Percentiles rank a stretch among this genome's conserved stretches.
These are phyloP conservation scores for Mongoloraphidia duomilia DNA, from an alignment of 2,888 invertebrate genomes.

Conservation along the genomic window DNA sequence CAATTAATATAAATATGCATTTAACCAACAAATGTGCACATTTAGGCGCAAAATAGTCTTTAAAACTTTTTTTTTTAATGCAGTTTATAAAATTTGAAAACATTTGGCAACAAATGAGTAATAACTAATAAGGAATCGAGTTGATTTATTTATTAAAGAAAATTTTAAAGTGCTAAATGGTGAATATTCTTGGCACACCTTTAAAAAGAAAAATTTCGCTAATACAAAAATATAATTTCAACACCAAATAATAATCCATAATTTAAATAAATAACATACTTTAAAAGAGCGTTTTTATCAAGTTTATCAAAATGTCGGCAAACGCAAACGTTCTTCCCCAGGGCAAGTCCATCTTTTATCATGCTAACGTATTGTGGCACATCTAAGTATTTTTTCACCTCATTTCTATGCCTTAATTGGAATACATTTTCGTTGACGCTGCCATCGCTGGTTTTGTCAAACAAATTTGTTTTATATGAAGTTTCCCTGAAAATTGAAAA, in stretches of 20 bases:
- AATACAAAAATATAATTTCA: too few species aligned
- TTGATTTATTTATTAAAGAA: too few species aligned
- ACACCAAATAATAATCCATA: not conserved
- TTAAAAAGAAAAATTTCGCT: too few species aligned
- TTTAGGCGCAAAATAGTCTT: too few species aligned
- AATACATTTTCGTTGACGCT: conserved; percentile 31
- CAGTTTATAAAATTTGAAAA: too few species aligned
- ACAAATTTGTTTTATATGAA: conserved; percentile 42
- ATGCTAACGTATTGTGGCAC: conserved; percentile 66
- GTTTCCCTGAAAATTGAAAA: conserved; percentile 34
- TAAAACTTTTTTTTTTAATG: too few species aligned
- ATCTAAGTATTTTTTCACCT: conserved; percentile 30
- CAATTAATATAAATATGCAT: too few species aligned
- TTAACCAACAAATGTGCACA: too few species aligned
- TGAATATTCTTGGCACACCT: too few species aligned
- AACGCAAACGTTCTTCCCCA: conserved; percentile 89
- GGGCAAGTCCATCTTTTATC: conserved; percentile 73
- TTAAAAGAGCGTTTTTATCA: conserved; percentile 61
- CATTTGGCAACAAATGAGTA: too few species aligned
- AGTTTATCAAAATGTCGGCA: conserved; percentile 81
- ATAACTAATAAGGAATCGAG: too few species aligned
- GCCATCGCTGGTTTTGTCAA: conserved; percentile 30
- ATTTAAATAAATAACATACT: conserved; percentile 31
- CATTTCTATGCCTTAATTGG: conserved; percentile 34
- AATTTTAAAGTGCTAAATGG: too few species aligned